phyloP scores from a whole-genome alignment of 2,797 vertebrate genomes.

The Otolemur crassicaudatus region DNA sequence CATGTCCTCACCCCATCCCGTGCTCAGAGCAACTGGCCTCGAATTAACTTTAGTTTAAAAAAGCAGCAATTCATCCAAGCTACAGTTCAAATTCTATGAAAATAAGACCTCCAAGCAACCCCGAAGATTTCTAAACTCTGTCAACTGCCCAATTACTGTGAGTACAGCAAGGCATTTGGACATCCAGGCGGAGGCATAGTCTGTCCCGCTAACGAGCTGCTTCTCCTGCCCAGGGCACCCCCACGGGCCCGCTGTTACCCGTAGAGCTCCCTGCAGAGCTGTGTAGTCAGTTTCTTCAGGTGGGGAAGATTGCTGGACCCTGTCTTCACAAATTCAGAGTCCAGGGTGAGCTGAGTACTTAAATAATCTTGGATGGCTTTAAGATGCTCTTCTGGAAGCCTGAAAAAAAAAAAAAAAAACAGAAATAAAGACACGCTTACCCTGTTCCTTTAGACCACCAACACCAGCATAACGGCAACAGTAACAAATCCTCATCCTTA shows the following conservation, averaged over 20 bases:
- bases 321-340: constrained; percentile 93
- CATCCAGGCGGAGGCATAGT: not conserved
- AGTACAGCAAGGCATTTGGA: not conserved
- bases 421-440: not conserved
- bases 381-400: constrained; percentile 94
- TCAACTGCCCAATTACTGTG: not conserved
- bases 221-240: rapidly evolving
- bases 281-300: constrained; percentile 92
- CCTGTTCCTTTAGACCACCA: not conserved
- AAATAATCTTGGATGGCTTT: constrained; percentile 95
- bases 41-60: not conserved
- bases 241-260: constrained; percentile 87
- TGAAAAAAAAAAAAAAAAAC: constrained; percentile 75
- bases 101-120: constrained; percentile 13
- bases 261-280: constrained; percentile 95
- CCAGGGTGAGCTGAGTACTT: constrained; percentile 89
- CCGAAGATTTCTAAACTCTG: not conserved
- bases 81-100: not conserved
- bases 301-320: constrained; percentile 93
- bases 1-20: not conserved
- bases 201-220: not conserved
- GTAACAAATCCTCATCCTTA: not conserved
- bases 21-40: not conserved
- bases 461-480: not conserved
- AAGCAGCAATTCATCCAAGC: not conserved